Evolutionary conservation across 1,140 invertebrate species (phyloP), one percentile per base, ranked within the genome.

Genomic region (Phocides pigmalion): DNA sequence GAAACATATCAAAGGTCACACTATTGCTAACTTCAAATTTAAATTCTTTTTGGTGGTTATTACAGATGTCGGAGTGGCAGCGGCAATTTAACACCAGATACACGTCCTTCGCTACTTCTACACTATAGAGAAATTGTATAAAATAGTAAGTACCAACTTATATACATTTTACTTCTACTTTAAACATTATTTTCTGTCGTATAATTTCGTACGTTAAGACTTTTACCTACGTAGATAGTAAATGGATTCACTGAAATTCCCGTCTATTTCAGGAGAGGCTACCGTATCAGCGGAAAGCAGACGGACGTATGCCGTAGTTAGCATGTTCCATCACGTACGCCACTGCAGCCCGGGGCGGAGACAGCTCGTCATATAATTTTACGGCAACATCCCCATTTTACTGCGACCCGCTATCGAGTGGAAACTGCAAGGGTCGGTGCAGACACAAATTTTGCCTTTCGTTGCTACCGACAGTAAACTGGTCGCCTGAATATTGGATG

Each of bases 281-380:
- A 47, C 20, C 46, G 46, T 47, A 47, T 47, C 20, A 11, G 46
- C 15, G 46, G 46, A 9, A 20, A 20, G 9, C 42, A 19, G 19
- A 16, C 42, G 42, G 12, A 39, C 35, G 35, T 39, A n/a, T 39
- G n/a, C 12, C 35, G n/a, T 41, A 15, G 4, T 41, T 41, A 41
- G 37, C 37, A 16, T 16, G 37, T 41, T 41, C 4, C 37, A 41
- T 41, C 37, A 41, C 37, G 37, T 41, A 1, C 12, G 37, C 37
- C 37, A 9, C 37, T 15, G 37, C 4, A 15, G 19, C 19, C 19
- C 44, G 6, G 11, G 17, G 11, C 44, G 44, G 44, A 47, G 44
- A 22, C 19, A 47, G 9, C 44, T 8, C 44, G 44, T 47, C 44
- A 47, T 47, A 47, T 47, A 47, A 47, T 47, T 47, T 47, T 47